Evolutionary conservation across 23 tunicate genomes (phyloP).

Genomic region (Trididemnum miniatum): DNA sequence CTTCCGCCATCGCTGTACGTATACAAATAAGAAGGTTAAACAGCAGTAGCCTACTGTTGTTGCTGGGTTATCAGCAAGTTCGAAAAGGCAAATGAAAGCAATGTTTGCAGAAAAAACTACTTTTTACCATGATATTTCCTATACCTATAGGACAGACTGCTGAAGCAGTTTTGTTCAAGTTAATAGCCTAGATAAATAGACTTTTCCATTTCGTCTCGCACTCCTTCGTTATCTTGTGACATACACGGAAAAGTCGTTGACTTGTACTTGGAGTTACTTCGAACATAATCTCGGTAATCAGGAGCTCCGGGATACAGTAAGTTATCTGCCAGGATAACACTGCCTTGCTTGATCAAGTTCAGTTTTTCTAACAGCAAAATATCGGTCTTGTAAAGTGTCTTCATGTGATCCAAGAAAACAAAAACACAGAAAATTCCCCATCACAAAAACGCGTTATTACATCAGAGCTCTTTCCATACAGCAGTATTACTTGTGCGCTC

Average conservation of each 20-base stretch:
- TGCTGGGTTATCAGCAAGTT: too few relatives aligned
- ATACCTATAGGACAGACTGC: too few relatives aligned
- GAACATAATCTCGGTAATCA: constrained; percentile 45
- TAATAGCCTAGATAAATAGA: not conserved
- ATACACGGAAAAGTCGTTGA: constrained; percentile 7
- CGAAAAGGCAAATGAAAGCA: too few relatives aligned
- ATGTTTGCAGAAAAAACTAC: too few relatives aligned
- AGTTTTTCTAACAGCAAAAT: constrained; percentile 10
- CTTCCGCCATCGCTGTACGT: too few relatives aligned
- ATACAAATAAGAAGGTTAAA: too few relatives aligned
- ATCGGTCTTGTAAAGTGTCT: constrained; percentile 37
- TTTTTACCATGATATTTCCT: too few relatives aligned
- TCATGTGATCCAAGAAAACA: constrained; percentile 54
- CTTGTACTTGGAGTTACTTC: constrained; percentile 31
- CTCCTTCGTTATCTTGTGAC: too few relatives aligned
- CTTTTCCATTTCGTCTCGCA: not conserved
- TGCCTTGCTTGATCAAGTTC: constrained; percentile 39
- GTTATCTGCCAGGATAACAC: constrained; percentile 54
- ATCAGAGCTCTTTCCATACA: constrained; percentile 20
- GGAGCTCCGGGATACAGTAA: constrained; percentile 55
- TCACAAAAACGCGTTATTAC: constrained; percentile 9
- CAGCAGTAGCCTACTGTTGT: too few relatives aligned
- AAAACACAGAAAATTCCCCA: constrained; percentile 35
- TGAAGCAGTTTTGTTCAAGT: not conserved
- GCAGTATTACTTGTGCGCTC: constrained; percentile 11